Conservation (phyloP, 2,113 vertebrate genomes). For the Alexandromys fortis region DNA sequence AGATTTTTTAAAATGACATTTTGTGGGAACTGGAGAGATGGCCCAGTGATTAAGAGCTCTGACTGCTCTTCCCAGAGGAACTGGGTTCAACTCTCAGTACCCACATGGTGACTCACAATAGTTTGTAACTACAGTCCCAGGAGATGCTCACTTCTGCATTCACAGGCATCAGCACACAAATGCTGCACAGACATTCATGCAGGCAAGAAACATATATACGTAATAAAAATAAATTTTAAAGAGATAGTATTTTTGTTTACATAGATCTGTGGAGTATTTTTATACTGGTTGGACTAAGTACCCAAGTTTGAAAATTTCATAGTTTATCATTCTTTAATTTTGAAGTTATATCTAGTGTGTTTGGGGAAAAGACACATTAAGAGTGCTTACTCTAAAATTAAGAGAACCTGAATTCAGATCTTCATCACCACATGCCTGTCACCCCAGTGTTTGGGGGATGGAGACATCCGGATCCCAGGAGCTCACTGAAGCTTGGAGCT, state of each 20-base stretch:
- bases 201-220: background rate
- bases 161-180: background rate
- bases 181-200: background rate
- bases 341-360: slow-evolving; percentile 1
- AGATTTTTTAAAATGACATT: slow-evolving; percentile 10
- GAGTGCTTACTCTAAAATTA: background rate
- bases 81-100: background rate
- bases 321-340: slow-evolving; percentile 25
- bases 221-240: background rate
- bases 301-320: slow-evolving; percentile 13
- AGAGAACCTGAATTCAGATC: background rate
- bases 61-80: background rate
- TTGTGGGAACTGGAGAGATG: background rate
- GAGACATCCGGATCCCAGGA: background rate
- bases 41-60: background rate
- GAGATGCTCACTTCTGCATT: background rate
- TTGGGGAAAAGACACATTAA: background rate
- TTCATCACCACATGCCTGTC: background rate
- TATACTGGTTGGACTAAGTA: background rate
- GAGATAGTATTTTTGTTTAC: slow-evolving; percentile 26
- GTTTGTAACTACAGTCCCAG: background rate
- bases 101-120: background rate
- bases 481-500: background rate
- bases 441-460: background rate
- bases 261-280: slow-evolving; percentile 7